phyloP scores from a whole-genome alignment of 1,140 invertebrate genomes.

The Diachasma alloeum region DNA sequence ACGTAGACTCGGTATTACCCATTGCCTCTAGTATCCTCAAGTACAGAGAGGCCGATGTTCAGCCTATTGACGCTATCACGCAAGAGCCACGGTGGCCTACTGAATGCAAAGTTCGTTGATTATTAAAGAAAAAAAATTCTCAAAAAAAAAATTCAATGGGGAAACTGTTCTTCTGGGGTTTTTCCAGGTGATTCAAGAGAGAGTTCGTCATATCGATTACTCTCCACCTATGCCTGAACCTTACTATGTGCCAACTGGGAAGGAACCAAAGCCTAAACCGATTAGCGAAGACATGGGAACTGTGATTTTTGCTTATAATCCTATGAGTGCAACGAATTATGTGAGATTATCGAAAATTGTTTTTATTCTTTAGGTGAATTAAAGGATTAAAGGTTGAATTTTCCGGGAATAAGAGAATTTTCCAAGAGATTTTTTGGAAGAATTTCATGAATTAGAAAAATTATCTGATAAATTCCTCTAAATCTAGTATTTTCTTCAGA shows the following conservation, averaged over 20 bases:
- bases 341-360: conserved; percentile 59
- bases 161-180: neutral
- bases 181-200: conserved; percentile 81
- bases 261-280: conserved; percentile 83
- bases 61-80: conserved; percentile 67
- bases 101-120: conserved; percentile 78
- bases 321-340: conserved; percentile 86
- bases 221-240: conserved; percentile 77
- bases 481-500: too few relatives aligned
- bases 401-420: too few relatives aligned
- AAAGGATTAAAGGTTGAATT: too few relatives aligned
- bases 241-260: conserved; percentile 80
- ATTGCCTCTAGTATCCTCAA: conserved; percentile 38
- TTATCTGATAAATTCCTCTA: too few relatives aligned
- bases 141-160: neutral
- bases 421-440: too few relatives aligned
- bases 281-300: conserved; percentile 86
- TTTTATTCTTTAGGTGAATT: too few relatives aligned
- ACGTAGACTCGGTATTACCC: conserved; percentile 47
- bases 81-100: conserved; percentile 87
- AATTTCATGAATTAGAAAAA: too few relatives aligned
- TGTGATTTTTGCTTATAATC: conserved; percentile 87
- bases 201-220: conserved; percentile 80
- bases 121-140: too few relatives aligned
- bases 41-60: conserved; percentile 44